Conservation (phyloP, 2,113 vertebrate genomes). For the Tretioscincus oriximinensis region DNA sequence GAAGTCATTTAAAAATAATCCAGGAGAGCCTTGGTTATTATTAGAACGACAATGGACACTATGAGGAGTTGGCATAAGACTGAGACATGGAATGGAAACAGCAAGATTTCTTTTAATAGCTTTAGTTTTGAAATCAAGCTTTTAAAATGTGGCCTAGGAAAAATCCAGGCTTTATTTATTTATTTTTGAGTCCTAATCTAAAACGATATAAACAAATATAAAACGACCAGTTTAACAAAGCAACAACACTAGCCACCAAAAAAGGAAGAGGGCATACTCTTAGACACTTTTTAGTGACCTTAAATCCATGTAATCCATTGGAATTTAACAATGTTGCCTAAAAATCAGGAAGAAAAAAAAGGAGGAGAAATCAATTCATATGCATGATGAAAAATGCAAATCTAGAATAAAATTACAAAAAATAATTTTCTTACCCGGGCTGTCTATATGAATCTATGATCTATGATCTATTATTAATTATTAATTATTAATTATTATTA, state of each 20-base stretch:
- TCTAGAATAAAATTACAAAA: too few relatives aligned
- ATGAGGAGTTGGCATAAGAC: background rate
- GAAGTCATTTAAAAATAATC: conserved; percentile 9
- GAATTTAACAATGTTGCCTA: background rate
- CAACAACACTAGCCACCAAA: too few relatives aligned
- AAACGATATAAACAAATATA: too few relatives aligned
- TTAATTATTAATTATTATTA: too few relatives aligned
- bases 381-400: too few relatives aligned
- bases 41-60: conserved; percentile 6
- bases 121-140: conserved; percentile 1
- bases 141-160: background rate
- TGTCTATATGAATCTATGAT: background rate
- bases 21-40: conserved; percentile 10
- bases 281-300: too few relatives aligned
- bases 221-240: too few relatives aligned
- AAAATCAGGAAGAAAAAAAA: background rate
- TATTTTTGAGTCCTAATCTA: too few relatives aligned
- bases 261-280: too few relatives aligned
- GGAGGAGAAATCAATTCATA: too few relatives aligned
- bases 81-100: background rate
- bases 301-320: too few relatives aligned
- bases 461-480: too few relatives aligned
- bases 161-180: background rate
- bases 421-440: background rate
- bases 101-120: background rate